Evolutionary conservation across 2,797 vertebrate genomes (phyloP).

Genomic region (Macroramphosus scolopax): DNA sequence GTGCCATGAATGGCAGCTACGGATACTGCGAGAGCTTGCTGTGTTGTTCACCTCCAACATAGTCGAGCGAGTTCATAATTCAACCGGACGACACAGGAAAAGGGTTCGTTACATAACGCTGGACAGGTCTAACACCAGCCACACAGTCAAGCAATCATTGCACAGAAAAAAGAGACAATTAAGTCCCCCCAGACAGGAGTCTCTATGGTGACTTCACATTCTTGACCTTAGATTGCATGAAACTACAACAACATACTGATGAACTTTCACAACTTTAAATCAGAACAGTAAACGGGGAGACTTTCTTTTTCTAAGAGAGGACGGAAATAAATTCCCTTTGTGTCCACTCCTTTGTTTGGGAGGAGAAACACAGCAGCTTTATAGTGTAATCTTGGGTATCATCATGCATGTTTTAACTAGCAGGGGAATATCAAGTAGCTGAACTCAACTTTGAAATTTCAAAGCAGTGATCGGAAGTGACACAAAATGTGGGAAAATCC

Average conservation of each 20-base stretch:
- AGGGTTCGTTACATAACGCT: conserved; percentile 14
- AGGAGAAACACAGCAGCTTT: conserved; percentile 12
- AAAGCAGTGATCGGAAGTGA: conserved; percentile 4
- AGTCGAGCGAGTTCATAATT: conserved; percentile 17
- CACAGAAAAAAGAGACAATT: conserved; percentile 10
- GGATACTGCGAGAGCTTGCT: conserved; percentile 16
- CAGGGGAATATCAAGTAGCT: background rate
- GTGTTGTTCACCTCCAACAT: conserved; percentile 10
- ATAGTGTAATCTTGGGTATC: background rate
- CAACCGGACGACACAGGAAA: conserved; percentile 2
- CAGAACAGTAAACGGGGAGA: conserved; percentile 9
- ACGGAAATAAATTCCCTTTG: conserved; percentile 18
- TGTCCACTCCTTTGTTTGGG: conserved; percentile 24
- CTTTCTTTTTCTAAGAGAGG: conserved; percentile 5
- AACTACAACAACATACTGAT: conserved; percentile 57
- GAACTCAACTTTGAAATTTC: background rate
- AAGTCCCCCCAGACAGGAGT: conserved; percentile 8
- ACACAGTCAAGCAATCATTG: conserved; percentile 27
- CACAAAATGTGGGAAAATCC: conserved; percentile 25
- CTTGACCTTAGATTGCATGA: conserved; percentile 30
- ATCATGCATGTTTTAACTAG: background rate
- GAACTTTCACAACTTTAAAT: conserved; percentile 66
- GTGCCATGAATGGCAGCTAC: conserved; percentile 5
- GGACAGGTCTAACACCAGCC: conserved; percentile 8
- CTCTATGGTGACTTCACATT: conserved; percentile 51